Base-by-base conservation (phyloP, 2,888 invertebrate species). In the Cantharis rufa region DNA sequence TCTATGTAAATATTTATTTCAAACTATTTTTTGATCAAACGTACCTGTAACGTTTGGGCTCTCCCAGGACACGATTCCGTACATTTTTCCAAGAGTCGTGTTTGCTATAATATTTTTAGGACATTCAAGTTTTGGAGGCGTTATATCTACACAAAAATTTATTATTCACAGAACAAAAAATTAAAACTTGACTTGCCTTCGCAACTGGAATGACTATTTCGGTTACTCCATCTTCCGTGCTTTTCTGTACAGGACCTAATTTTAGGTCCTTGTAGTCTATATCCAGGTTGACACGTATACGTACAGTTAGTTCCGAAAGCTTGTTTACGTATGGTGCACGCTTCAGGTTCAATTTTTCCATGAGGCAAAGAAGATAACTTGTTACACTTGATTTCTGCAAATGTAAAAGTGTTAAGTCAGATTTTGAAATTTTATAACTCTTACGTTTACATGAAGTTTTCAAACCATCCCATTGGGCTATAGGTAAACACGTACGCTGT, bases 391-490 rank as follows among this genome's bases (percentile, higher is more conserved):
- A 88, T 84, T 75, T 84, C 88, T 88, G 75, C 70, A 84, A 83
- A 72, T 18, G 27, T 15, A 13, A 62, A 61, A 10, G 15, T 15
- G 72, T 18, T 11, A 70, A 74, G 15, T 61, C 15, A 11, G 18
- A 64, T 64, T 11, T n/a, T 0, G 3, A 28, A 68, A 64, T 28
- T 7, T 18, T 64, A 18, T 13, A 24, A n/a, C 62, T 82, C 85
- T 87, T 87, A 93, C 93, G 91, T 89, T 91, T 92, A 84, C 94
- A 94, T 69, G 91, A 89, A 0, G 92, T 90, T 79, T 90, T 90
- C 11, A 93, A 87, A 1, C 94, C 94, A 82, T 93, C 92, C 94
- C 94, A 94, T 83, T 91, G 89, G 0, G 92, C 91, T 66, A 93
- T 87, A 0, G 93, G 92, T 66, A 94, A 87, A 82, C 94, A 94